Conservation (phyloP, 2,888 invertebrate genomes). For the Liopterus haemorrhoidalis region DNA sequence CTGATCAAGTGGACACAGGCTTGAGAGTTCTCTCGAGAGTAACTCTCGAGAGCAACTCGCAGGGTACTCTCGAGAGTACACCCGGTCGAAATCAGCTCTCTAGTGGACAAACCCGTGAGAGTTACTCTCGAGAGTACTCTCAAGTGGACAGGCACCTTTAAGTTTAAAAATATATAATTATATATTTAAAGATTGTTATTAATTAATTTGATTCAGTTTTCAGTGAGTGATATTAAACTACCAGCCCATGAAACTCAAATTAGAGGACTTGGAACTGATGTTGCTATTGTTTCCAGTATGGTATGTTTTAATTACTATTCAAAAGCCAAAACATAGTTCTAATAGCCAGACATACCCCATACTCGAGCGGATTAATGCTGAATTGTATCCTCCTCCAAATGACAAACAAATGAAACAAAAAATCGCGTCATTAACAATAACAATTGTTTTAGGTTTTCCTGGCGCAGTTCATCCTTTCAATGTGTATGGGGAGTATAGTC, state of each 20-base stretch:
- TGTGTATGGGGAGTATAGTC: slow-evolving; percentile 81
- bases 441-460: slow-evolving; percentile 54
- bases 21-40: no score
- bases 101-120: no score
- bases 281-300: slow-evolving; percentile 92
- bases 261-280: slow-evolving; percentile 91
- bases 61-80: no score
- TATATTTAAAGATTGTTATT: slow-evolving; percentile 13
- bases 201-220: slow-evolving; percentile 50
- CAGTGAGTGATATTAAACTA: slow-evolving; percentile 39
- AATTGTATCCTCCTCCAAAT: no score
- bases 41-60: no score
- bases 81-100: no score
- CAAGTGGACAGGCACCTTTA: no score
- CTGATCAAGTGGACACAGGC: no score
- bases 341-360: not conserved
- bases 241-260: slow-evolving; percentile 53
- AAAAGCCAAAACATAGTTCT: not conserved
- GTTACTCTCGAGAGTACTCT: no score
- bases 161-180: slow-evolving; percentile 10
- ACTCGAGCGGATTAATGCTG: no score
- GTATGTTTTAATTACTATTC: slow-evolving; percentile 46
- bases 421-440: not conserved
- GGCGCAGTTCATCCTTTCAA: slow-evolving; percentile 85
- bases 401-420: not conserved